A percentile compares a stretch with the other conserved stretches of the same genome.
Evolutionary conservation across 2,797 vertebrate genomes (phyloP).

Genomic region (Parauchenoglanis ngamensis): DNA sequence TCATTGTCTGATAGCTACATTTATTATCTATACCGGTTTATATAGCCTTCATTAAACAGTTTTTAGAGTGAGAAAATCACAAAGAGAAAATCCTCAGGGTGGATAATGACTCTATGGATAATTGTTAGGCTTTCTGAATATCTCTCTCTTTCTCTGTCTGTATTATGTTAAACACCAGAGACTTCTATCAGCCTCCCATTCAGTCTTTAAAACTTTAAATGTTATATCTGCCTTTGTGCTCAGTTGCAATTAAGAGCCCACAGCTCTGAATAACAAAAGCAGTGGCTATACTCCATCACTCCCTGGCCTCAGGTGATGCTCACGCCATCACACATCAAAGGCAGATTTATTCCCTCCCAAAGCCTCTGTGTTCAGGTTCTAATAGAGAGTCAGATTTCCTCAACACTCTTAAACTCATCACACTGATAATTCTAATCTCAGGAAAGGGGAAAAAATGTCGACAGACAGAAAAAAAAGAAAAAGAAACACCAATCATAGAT

Average conservation of each 20-base stretch:
- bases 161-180: conserved; percentile 67
- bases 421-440: conserved; percentile 76
- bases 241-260: conserved; percentile 74
- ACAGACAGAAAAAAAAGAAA: conserved; percentile 31
- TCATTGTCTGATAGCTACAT: background rate
- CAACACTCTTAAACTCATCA: conserved; percentile 80
- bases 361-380: conserved; percentile 77
- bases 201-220: conserved; percentile 69
- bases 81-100: conserved; percentile 9
- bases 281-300: conserved; percentile 67
- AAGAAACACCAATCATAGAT: background rate
- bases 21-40: conserved; percentile 3
- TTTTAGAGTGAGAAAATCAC: conserved; percentile 15
- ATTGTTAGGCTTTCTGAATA: conserved; percentile 5
- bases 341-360: conserved; percentile 77
- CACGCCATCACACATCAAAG: conserved; percentile 77
- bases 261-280: conserved; percentile 79
- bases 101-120: conserved; percentile 31
- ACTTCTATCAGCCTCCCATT: conserved; percentile 58
- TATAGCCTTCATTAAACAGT: conserved; percentile 5
- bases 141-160: conserved; percentile 35
- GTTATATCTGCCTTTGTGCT: conserved; percentile 71
- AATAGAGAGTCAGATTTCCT: conserved; percentile 79
- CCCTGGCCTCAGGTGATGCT: conserved; percentile 80
- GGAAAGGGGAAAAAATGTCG: conserved; percentile 51